Conservation (phyloP, 1,140 invertebrate species). For the Hermetia illucens region DNA sequence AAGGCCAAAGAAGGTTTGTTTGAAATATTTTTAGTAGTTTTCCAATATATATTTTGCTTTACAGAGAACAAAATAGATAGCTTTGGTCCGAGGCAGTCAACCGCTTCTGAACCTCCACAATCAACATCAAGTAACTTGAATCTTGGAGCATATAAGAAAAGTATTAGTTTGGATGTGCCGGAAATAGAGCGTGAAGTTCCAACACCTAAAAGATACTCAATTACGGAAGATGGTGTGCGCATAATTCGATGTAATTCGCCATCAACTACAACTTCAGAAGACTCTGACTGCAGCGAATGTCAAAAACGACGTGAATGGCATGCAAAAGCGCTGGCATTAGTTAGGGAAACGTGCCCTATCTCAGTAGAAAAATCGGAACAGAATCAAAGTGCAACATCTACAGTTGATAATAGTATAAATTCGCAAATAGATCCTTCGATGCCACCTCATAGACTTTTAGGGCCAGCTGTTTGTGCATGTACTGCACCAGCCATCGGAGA, state of each 20-base stretch:
- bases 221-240: conserved; percentile 48
- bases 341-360: conserved; percentile 27
- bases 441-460: conserved; percentile 43
- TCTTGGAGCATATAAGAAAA: conserved; percentile 34
- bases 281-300: conserved; percentile 29
- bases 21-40: too few species aligned
- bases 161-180: conserved; percentile 51
- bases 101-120: conserved; percentile 24
- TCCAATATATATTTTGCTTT: too few species aligned
- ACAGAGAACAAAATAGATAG: too few species aligned
- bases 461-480: conserved; percentile 47
- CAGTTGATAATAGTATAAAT: conserved; percentile 17
- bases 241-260: conserved; percentile 29
- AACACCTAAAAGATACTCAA: conserved; percentile 43
- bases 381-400: conserved; percentile 4
- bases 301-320: conserved; percentile 29
- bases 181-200: conserved; percentile 30
- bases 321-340: conserved; percentile 24
- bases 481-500: conserved; percentile 40
- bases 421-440: conserved; percentile 31
- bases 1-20: conserved; percentile 35
- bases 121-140: conserved; percentile 10
- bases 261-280: conserved; percentile 27
- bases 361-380: conserved; percentile 7
- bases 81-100: conserved; percentile 21